These are phyloP conservation scores for Fulmarus glacialis DNA, from an alignment of 2,113 vertebrate genomes.

Conservation along the genomic window DNA sequence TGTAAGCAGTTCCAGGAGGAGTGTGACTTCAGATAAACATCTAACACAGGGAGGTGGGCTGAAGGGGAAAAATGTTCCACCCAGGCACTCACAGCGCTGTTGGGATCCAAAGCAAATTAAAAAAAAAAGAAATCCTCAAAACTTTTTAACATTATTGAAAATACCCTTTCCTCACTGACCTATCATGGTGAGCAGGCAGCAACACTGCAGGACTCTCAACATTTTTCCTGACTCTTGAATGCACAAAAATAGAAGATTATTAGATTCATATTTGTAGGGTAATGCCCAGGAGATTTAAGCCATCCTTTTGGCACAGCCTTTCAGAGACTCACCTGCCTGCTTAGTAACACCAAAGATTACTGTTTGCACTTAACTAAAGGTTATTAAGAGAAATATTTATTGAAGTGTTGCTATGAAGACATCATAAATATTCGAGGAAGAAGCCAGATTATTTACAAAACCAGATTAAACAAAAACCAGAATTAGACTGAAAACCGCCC, in stretches of 20 bases:
- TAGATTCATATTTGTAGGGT: not conserved
- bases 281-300: not conserved
- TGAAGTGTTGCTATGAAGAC: not conserved
- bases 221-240: not conserved
- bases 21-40: not conserved
- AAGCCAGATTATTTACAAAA: not conserved
- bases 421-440: not conserved
- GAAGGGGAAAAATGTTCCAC: not conserved
- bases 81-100: not conserved
- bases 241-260: not conserved
- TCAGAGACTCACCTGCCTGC: not conserved
- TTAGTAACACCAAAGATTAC: not conserved
- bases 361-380: not conserved
- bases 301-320: not conserved
- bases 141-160: not conserved
- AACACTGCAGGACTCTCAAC: not conserved
- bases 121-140: not conserved
- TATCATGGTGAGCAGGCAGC: not conserved
- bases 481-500: not conserved
- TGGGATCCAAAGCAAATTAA: not conserved
- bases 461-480: not conserved
- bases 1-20: not conserved
- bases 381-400: not conserved
- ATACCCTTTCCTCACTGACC: not conserved
- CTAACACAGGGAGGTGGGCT: not conserved